Evolutionary conservation across 2,888 invertebrate genomes (phyloP).

Genomic region (Panorpa germanica): DNA sequence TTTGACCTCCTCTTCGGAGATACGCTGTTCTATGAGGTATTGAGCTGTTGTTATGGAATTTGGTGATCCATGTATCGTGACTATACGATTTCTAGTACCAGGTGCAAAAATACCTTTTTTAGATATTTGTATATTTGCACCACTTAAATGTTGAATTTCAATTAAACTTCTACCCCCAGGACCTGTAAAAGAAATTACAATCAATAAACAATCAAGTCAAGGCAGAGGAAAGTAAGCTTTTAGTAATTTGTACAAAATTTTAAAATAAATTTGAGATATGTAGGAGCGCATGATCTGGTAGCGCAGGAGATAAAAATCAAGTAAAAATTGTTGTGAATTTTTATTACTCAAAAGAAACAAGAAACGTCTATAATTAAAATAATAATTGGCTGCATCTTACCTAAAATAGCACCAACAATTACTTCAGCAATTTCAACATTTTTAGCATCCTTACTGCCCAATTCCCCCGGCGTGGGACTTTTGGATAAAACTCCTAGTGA

Average conservation of each 20-base stretch:
- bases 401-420: constrained; percentile 94
- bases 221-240: no score
- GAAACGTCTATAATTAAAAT: constrained; percentile 2
- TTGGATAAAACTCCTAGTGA: constrained; percentile 59
- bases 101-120: constrained; percentile 97
- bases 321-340: no score
- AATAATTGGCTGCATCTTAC: constrained; percentile 25
- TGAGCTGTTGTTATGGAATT: constrained; percentile 82
- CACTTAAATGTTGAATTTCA: constrained; percentile 93
- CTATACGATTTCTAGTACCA: constrained; percentile 92
- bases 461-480: constrained; percentile 64
- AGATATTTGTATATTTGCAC: constrained; percentile 95
- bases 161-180: constrained; percentile 91
- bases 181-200: no score
- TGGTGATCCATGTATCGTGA: constrained; percentile 82
- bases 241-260: no score
- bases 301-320: no score
- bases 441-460: constrained; percentile 62
- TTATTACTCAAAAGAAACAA: no score
- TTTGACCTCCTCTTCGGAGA: constrained; percentile 89
- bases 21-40: constrained; percentile 91
- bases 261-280: no score
- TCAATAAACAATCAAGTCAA: no score
- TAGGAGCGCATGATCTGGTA: no score
- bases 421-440: constrained; percentile 90